Evolutionary conservation across 1,140 invertebrate genomes (phyloP).

Genomic region (Drosophila nigrodunni): DNA sequence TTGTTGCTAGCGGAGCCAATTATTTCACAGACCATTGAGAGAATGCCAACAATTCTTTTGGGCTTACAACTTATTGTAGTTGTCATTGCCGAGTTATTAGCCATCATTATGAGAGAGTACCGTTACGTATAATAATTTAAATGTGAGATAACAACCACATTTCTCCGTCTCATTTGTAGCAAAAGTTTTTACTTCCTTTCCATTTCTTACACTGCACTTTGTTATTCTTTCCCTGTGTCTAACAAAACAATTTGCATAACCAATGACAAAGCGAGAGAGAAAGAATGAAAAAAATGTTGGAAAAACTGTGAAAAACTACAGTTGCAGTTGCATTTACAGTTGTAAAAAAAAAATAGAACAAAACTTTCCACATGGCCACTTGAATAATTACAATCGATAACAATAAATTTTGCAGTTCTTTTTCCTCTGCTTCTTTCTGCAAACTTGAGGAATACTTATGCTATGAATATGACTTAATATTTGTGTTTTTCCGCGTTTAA

Average conservation of each 20-base stretch:
- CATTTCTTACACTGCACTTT: not conserved
- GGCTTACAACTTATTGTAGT: conserved; percentile 16
- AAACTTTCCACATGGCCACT: conserved; percentile 52
- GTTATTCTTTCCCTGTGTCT: conserved; percentile 1
- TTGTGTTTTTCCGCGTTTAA: conserved; percentile 1
- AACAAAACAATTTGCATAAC: conserved; percentile 65
- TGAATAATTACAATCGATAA: conserved; percentile 71
- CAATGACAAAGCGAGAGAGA: conserved; percentile 21
- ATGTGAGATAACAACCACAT: conserved; percentile 24
- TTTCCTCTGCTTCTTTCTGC: not conserved
- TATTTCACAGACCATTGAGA: conserved; percentile 37
- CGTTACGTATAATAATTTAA: conserved; percentile 41
- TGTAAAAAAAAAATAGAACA: conserved; percentile 25
- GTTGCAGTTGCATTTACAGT: conserved; percentile 8
- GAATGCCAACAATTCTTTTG: conserved; percentile 20
- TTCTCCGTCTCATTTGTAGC: conserved; percentile 27
- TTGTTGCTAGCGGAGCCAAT: conserved; percentile 43
- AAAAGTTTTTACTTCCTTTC: conserved; percentile 20
- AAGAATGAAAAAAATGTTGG: not conserved
- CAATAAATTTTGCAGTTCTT: conserved; percentile 38
- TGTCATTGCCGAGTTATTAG: conserved; percentile 39
- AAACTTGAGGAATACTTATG: not conserved
- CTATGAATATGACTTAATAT: not conserved
- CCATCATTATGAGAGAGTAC: conserved; percentile 42
- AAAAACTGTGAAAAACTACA: conserved; percentile 23